A percentile compares a stretch with the other conserved stretches of the same genome.
Evolutionary conservation across 1,140 invertebrate species (phyloP).

Genomic region (Oppia nitens): DNA sequence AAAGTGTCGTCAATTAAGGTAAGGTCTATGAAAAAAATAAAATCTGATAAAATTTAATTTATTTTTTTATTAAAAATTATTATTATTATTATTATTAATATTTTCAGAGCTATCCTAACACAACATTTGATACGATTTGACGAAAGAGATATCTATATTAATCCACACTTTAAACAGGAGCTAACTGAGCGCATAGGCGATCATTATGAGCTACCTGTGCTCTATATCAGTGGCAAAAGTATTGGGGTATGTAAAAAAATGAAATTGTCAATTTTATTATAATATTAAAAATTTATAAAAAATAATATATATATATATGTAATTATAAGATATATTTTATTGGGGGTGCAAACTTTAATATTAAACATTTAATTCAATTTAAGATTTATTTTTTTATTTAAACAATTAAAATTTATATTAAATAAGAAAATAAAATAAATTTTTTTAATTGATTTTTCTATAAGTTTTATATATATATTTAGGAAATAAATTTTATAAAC

Average conservation of each 20-base stretch:
- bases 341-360: too few relatives aligned
- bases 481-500: too few relatives aligned
- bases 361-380: too few relatives aligned
- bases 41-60: background rate
- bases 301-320: too few relatives aligned
- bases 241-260: slow-evolving; percentile 12
- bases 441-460: too few relatives aligned
- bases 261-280: too few relatives aligned
- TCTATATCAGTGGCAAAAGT: slow-evolving; percentile 11
- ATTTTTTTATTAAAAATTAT: background rate
- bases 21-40: background rate
- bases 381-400: too few relatives aligned
- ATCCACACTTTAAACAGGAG: slow-evolving; percentile 10
- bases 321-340: too few relatives aligned
- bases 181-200: background rate
- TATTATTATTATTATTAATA: background rate
- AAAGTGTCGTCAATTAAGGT: slow-evolving; percentile 13
- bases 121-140: slow-evolving; percentile 15
- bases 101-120: slow-evolving; percentile 10
- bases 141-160: slow-evolving; percentile 15
- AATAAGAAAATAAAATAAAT: too few relatives aligned
- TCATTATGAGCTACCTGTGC: background rate
- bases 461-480: too few relatives aligned
- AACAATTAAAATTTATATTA: too few relatives aligned
- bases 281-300: too few relatives aligned